Conservation (phyloP, 2,888 invertebrate genomes). For the Noctua fimbriata region DNA sequence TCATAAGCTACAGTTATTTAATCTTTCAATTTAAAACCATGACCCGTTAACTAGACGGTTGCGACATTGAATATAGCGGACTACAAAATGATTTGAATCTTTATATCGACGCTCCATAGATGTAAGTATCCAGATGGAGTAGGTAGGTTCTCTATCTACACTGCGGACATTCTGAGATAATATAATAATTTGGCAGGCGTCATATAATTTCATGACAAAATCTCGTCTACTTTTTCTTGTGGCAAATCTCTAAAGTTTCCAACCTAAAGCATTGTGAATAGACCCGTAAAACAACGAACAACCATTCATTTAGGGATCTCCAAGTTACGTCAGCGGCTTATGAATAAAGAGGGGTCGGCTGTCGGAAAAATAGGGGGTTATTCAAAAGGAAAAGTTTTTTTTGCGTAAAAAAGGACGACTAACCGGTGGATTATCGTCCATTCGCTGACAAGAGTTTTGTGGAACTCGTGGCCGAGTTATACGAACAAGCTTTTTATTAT, state of each 20-base stretch:
- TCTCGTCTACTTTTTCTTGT: constrained; percentile 77
- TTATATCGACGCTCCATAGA: constrained; percentile 52
- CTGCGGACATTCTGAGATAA: constrained; percentile 68
- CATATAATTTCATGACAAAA: constrained; percentile 79
- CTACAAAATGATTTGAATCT: constrained; percentile 58
- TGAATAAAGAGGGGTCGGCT: constrained; percentile 88
- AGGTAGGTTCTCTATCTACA: constrained; percentile 55
- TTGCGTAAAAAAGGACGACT: constrained; percentile 84
- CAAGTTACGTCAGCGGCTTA: constrained; percentile 88
- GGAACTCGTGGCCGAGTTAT: constrained; percentile 79
- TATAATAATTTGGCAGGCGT: constrained; percentile 77
- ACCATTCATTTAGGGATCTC: constrained; percentile 89
- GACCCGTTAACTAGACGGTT: constrained; percentile 56
- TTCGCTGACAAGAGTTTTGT: constrained; percentile 87
- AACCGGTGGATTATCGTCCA: constrained; percentile 86
- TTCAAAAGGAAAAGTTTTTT: constrained; percentile 87
- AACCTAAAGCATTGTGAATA: constrained; percentile 88
- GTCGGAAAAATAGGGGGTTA: constrained; percentile 85
- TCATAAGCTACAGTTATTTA: constrained; percentile 65
- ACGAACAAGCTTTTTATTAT: constrained; percentile 83
- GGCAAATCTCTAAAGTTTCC: constrained; percentile 87
- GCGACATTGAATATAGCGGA: constrained; percentile 45
- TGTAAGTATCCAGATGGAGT: constrained; percentile 54
- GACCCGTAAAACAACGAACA: constrained; percentile 90
- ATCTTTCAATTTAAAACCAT: constrained; percentile 68